Base-by-base conservation (phyloP, 2,888 invertebrate genomes). In the Nymphalis polychloros region DNA sequence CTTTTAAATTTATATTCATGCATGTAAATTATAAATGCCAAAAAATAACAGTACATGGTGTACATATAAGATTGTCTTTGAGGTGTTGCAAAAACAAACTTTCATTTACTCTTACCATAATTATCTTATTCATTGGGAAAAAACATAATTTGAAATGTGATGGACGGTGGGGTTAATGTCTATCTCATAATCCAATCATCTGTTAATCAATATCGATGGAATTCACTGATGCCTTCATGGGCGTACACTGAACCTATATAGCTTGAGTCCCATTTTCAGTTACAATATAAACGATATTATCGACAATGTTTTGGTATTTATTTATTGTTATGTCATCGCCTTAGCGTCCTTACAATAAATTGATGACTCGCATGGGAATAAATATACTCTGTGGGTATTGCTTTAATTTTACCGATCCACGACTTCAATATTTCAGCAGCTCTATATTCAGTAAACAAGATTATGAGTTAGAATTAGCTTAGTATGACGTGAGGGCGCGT, bases 401-500 rank as follows among this genome's bases (percentile, higher is more conserved):
- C 17, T 19, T 31, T 55, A 55, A 31, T 55, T 55, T 55, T 27
- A 23, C 16, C 52, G 23, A 52, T 52, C 16, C 23, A 52, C 27
- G 20, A 23, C 23, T 52, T 31, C n/a, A 55, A 55, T 31, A 35
- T 62, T 62, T 62, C 20, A 62, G 59, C 61, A 19, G 6, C 48
- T n/a, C 65, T 16, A 7, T 27, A 57, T 68, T 59, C 61, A 61
- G 60, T 63, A 57, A 63, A 52, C 19, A 52, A 64, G 49, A 47
- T 55, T 64, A 57, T 67, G 63, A 49, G 59, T 46, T 68, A 63
- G 63, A 64, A 50, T 64, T 59, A 55, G 75, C 74, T 74, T 65
- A n/a, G 64, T 68, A 71, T 73, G 77, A 80, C 78, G 78, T 70
- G 71, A 77, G 35, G 59, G 78, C 73, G 74, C 68, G 69, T 73